A percentile compares a stretch with the other conserved stretches of the same genome.
These are phyloP conservation scores for Meliscaeva auricollis DNA, from an alignment of 2,888 invertebrate species.

Conservation along the genomic window DNA sequence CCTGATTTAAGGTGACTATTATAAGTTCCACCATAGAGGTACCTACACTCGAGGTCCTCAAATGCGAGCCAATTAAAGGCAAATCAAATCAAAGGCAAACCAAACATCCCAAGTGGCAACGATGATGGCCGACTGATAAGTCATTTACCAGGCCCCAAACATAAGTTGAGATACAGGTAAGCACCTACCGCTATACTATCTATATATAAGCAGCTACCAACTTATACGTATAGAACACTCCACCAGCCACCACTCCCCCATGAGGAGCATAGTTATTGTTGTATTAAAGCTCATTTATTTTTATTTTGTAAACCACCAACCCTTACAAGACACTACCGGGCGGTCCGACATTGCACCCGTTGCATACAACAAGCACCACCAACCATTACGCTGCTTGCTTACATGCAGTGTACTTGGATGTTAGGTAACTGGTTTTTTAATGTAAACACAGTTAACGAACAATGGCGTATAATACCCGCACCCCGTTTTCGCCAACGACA, in stretches of 20 bases:
- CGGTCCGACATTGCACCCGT: slow-evolving; percentile 74
- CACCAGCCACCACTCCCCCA: slow-evolving; percentile 44
- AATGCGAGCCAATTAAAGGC: slow-evolving; percentile 64
- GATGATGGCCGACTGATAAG: slow-evolving; percentile 75
- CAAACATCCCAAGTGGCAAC: slow-evolving; percentile 54
- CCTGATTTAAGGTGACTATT: slow-evolving; percentile 23
- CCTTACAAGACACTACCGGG: slow-evolving; percentile 70
- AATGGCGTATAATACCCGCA: slow-evolving; percentile 69
- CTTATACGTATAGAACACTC: background rate
- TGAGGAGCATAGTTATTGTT: background rate
- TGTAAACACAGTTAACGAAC: slow-evolving; percentile 71
- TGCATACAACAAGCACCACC: slow-evolving; percentile 69
- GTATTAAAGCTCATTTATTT: slow-evolving; percentile 38
- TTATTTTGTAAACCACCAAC: slow-evolving; percentile 64
- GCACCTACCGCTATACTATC: too few species aligned
- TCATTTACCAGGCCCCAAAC: slow-evolving; percentile 54
- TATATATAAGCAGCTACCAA: background rate
- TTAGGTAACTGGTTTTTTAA: slow-evolving; percentile 75
- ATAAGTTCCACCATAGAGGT: slow-evolving; percentile 8
- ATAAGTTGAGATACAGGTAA: slow-evolving; percentile 23
- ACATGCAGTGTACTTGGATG: slow-evolving; percentile 74
- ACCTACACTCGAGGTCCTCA: slow-evolving; percentile 29
- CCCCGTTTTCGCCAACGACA: slow-evolving; percentile 6
- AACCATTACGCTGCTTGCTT: slow-evolving; percentile 74
- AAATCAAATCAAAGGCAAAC: slow-evolving; percentile 59